These are phyloP conservation scores for Sinhomidia bicolor DNA, from an alignment of 2,888 invertebrate species.

Conservation along the genomic window DNA sequence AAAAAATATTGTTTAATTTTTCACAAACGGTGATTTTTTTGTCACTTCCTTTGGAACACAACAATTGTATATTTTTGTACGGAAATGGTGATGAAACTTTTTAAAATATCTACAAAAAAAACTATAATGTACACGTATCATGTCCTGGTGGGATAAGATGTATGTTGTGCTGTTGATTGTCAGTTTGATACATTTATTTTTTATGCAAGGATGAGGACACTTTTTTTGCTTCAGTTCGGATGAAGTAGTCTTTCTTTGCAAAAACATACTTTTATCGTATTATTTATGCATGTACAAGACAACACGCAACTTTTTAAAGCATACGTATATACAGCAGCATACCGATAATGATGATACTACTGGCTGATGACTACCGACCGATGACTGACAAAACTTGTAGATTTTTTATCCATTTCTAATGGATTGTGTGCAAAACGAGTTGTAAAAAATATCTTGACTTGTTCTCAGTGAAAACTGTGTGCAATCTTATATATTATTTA, in stretches of 20 bases:
- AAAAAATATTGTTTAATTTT: too few species aligned
- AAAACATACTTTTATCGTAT: background rate
- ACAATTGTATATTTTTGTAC: too few species aligned
- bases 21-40: too few species aligned
- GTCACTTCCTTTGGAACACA: too few species aligned
- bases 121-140: too few species aligned
- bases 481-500: background rate
- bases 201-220: background rate
- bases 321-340: too few species aligned
- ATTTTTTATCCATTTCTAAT: conserved; percentile 1
- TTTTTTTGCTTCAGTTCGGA: background rate
- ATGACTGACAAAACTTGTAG: conserved; percentile 45
- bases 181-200: background rate
- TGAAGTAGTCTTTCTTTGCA: background rate
- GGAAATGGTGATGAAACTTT: too few species aligned
- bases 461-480: background rate
- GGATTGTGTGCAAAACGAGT: conserved; percentile 7
- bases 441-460: background rate
- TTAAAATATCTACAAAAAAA: too few species aligned
- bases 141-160: too few species aligned
- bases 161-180: background rate
- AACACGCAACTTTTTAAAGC: background rate
- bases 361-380: conserved; percentile 22
- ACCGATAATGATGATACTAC: background rate
- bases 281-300: background rate